Percentiles rank a stretch among this genome's conserved stretches.
phyloP scores from a whole-genome alignment of 1,140 invertebrate genomes.

The Papilio polyxenes region DNA sequence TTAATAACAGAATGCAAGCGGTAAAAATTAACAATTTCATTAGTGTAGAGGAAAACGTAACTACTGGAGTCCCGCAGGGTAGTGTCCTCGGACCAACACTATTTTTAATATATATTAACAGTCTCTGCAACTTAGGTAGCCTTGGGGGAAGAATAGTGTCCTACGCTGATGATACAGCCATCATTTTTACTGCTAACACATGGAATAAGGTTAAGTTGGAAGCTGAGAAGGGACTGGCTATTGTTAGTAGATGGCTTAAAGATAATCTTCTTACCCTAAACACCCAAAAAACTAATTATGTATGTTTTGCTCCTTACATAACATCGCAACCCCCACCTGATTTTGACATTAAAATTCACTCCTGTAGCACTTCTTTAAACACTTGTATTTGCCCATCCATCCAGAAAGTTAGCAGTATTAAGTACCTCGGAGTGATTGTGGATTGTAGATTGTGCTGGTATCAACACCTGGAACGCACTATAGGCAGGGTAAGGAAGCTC shows the following conservation, averaged over 20 bases:
- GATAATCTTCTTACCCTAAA: slow-evolving; percentile 40
- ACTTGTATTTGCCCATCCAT: background rate
- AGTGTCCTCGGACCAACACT: too few relatives aligned
- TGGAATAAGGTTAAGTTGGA: slow-evolving; percentile 17
- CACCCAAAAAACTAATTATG: slow-evolving; percentile 37
- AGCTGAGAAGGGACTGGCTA: slow-evolving; percentile 34
- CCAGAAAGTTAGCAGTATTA: background rate
- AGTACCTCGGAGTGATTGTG: too few relatives aligned
- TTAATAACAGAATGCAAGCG: too few relatives aligned
- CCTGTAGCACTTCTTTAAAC: background rate
- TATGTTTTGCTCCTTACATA: slow-evolving; percentile 28
- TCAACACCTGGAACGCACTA: slow-evolving; percentile 30
- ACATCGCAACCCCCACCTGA: slow-evolving; percentile 6
- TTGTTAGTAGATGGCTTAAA: slow-evolving; percentile 33
- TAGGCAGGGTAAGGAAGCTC: slow-evolving; percentile 37
- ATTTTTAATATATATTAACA: too few relatives aligned
- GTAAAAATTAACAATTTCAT: too few relatives aligned
- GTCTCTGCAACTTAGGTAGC: too few relatives aligned
- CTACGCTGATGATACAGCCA: slow-evolving; percentile 36
- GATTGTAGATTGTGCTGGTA: slow-evolving; percentile 12
- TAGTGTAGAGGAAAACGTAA: too few relatives aligned
- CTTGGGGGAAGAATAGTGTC: background rate
- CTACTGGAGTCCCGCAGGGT: too few relatives aligned
- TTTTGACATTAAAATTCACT: slow-evolving; percentile 29
- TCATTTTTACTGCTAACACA: slow-evolving; percentile 32